Conservation (phyloP, 2,797 vertebrate genomes). For the Bradypodion ventrale region DNA sequence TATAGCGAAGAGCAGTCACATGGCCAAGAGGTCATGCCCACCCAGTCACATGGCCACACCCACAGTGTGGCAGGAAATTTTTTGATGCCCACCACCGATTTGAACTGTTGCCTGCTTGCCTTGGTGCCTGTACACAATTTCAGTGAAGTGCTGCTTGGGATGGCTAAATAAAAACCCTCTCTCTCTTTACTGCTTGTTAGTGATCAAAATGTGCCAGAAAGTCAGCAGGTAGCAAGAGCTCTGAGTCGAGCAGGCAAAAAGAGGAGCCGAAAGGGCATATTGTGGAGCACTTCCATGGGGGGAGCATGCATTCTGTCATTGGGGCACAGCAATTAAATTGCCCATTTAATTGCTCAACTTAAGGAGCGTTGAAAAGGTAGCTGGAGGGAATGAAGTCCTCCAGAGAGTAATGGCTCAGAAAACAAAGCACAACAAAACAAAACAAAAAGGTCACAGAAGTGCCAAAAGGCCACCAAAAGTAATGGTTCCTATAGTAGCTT, state of each 20-base stretch:
- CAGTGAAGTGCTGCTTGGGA: not conserved
- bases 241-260: not conserved
- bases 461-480: not conserved
- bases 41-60: too few species aligned
- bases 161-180: not conserved
- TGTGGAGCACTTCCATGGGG: not conserved
- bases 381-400: not conserved
- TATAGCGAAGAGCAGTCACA: too few species aligned
- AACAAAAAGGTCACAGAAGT: not conserved
- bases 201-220: not conserved
- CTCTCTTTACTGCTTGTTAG: conserved; percentile 6
- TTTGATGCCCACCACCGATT: too few species aligned
- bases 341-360: not conserved
- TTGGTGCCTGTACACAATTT: accelerated
- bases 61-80: too few species aligned
- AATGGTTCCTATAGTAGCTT: not conserved
- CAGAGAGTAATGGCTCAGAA: accelerated
- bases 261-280: not conserved
- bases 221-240: not conserved
- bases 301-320: not conserved
- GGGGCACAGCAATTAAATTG: not conserved
- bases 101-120: not conserved
- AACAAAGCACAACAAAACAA: not conserved
- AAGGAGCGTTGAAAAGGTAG: conserved; percentile 2
- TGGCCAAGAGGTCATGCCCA: too few species aligned